Evolutionary conservation across 2,797 vertebrate genomes (phyloP), one percentile per base, ranked within the genome.

Genomic region (Galagoides demidoff): DNA sequence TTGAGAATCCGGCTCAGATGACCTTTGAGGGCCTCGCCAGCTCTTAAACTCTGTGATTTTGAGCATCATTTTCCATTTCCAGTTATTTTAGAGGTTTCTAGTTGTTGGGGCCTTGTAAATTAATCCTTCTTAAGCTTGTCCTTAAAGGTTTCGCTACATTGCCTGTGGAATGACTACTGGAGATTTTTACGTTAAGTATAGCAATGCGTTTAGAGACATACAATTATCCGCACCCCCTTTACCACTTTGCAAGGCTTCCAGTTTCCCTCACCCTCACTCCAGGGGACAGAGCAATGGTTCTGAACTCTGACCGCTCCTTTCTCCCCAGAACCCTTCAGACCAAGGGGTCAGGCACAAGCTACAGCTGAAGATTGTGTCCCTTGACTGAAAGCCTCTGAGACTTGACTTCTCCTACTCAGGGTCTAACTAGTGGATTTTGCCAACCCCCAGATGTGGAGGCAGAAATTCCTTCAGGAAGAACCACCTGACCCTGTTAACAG

Each of bases 51-150:
- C 78, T 94, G 31, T 64, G 73, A 71, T 82, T 95, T 76, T 93
- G 82, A 94, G 39, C 66, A 76, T 61, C 13, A 39, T 79, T 79
- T 85, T 20, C 83, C 43, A 43, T 76, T 92, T 94, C 55, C 45
- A 71, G 10, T 78, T 55, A 90, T 70, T 86, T 96, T 88, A 92
- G 74, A 92, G 19, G 39, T 74, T 92, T 85, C 86, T 70, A 59
- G 68, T 68, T 85, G 39, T 94, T 85, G 55, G 27, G 17, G 92
- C 64, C 88, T 96, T 92, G 55, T 89, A 94, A 89, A 94, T 85
- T 88, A 94, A 94, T 95, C 91, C 68, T 84, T 63, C n/a, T 81
- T 89, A 92, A 89, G 37, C 63, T 82, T 90, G 66, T 82, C 63
- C 43, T 96, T 95, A 83, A 95, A 84, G 45, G 64, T 64, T 96